A percentile compares a stretch with the other conserved stretches of the same genome.
Evolutionary conservation across 2,797 vertebrate species (phyloP).

Genomic region (Muscicapa comitata): DNA sequence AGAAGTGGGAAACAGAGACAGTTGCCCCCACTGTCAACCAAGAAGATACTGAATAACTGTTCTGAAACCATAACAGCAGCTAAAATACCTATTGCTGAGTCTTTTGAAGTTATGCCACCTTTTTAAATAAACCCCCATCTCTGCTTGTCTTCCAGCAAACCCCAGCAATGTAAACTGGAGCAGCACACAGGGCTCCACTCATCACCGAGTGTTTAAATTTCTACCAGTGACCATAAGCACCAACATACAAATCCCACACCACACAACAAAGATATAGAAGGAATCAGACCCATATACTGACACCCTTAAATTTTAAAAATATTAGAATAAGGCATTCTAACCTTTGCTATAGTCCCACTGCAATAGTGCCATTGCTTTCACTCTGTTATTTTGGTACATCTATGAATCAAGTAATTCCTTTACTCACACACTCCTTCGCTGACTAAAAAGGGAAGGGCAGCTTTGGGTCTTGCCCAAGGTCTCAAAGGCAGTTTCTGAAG

Average conservation of each 20-base stretch:
- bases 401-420: background rate
- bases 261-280: background rate
- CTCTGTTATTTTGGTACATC: background rate
- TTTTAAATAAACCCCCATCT: background rate
- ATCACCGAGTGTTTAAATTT: fast-evolving
- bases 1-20: background rate
- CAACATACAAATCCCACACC: background rate
- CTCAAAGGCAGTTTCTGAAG: background rate
- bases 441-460: background rate
- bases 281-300: background rate
- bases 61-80: background rate
- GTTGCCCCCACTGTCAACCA: background rate
- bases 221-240: background rate
- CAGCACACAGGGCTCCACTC: background rate
- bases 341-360: background rate
- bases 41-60: background rate
- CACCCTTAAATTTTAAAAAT: background rate
- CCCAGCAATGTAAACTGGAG: background rate
- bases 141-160: background rate
- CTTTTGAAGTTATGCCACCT: background rate
- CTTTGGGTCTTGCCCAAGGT: background rate
- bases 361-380: fast-evolving
- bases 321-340: background rate
- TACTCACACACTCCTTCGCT: background rate
- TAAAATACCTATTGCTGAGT: background rate